phyloP scores from a whole-genome alignment of 2,888 invertebrate species.

The Euplagia quadripunctaria region DNA sequence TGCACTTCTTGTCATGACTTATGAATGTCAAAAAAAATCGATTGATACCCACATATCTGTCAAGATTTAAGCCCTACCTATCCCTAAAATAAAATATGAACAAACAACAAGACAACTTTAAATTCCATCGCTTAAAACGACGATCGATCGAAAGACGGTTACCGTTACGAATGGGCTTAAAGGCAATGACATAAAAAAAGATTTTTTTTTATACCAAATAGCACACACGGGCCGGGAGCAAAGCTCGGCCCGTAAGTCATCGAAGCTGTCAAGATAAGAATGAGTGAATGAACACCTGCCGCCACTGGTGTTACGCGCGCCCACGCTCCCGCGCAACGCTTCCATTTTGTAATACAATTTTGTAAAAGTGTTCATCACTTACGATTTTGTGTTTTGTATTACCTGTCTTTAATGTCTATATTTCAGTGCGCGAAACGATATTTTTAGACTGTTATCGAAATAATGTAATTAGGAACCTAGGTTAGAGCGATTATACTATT shows the following conservation, averaged over 20 bases:
- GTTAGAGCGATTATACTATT: conserved; percentile 77
- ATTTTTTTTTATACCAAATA: conserved; percentile 75
- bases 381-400: conserved; percentile 58
- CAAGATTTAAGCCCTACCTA: conserved; percentile 69
- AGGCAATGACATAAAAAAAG: conserved; percentile 76
- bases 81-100: conserved; percentile 64
- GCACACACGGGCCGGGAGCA: conserved; percentile 76
- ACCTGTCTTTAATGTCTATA: conserved; percentile 59
- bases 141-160: conserved; percentile 71
- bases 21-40: conserved; percentile 43
- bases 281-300: conserved; percentile 86
- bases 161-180: conserved; percentile 86
- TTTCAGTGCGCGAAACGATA: conserved; percentile 47
- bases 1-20: conserved; percentile 43
- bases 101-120: conserved; percentile 73
- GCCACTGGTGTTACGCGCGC: conserved; percentile 85
- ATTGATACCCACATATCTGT: conserved; percentile 68
- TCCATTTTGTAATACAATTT: conserved; percentile 65
- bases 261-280: conserved; percentile 87
- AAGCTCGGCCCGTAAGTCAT: conserved; percentile 82
- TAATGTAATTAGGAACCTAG: conserved; percentile 69
- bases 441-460: conserved; percentile 65
- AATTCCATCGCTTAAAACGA: conserved; percentile 72
- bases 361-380: conserved; percentile 49
- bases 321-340: conserved; percentile 72